These are phyloP conservation scores for Punctoribates punctum DNA, from an alignment of 2,888 invertebrate genomes.

Conservation along the genomic window DNA sequence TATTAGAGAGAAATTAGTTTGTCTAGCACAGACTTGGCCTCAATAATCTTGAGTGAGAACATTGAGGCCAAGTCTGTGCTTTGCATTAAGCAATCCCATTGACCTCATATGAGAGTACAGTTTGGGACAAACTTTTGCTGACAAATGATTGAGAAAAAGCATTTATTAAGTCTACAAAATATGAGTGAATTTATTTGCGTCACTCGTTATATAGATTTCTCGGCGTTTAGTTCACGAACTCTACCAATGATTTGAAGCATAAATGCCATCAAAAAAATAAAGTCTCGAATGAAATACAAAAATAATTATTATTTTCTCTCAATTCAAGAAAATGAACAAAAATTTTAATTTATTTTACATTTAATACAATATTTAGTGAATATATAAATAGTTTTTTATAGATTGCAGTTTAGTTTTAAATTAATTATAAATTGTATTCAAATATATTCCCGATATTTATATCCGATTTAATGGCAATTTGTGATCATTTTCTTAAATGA, in stretches of 20 bases:
- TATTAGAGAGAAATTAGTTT: too few relatives aligned
- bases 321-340: too few relatives aligned
- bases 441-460: too few relatives aligned
- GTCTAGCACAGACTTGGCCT: too few relatives aligned
- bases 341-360: too few relatives aligned
- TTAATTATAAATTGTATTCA: too few relatives aligned
- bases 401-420: too few relatives aligned
- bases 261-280: constrained; percentile 28
- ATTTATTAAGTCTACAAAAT: not conserved
- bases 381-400: too few relatives aligned
- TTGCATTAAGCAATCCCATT: constrained; percentile 6
- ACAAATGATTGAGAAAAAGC: not conserved
- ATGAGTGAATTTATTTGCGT: not conserved
- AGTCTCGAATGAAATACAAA: not conserved
- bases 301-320: not conserved
- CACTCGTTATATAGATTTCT: not conserved
- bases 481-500: too few relatives aligned
- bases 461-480: too few relatives aligned
- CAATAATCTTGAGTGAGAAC: not conserved
- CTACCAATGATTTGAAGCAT: constrained; percentile 9
- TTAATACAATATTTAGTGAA: too few relatives aligned
- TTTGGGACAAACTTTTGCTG: not conserved
- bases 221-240: constrained; percentile 30
- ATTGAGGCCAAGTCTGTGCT: not conserved
- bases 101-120: not conserved